These are phyloP conservation scores for Oryzias woworae DNA, from an alignment of 2,113 vertebrate genomes.

Conservation along the genomic window DNA sequence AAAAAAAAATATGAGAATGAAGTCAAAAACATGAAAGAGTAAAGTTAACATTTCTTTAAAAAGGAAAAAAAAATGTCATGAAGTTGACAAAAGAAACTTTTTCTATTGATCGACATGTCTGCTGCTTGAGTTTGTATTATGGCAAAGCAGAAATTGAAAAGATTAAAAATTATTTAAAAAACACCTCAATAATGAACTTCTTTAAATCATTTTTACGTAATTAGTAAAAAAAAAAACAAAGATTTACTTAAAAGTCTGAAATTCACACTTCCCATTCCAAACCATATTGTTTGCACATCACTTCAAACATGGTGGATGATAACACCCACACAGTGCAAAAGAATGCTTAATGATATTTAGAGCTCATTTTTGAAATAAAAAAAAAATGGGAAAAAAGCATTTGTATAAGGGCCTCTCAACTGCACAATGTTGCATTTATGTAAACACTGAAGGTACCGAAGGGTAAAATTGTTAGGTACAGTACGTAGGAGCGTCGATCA, in stretches of 20 bases:
- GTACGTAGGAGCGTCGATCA: slow-evolving; percentile 49
- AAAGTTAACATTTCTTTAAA: no score
- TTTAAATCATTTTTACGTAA: no score
- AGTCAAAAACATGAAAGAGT: no score
- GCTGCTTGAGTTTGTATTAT: no score
- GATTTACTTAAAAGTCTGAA: not conserved
- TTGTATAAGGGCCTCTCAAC: not conserved
- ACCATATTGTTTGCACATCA: not conserved
- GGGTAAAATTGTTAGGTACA: slow-evolving; percentile 39
- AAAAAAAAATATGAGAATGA: no score
- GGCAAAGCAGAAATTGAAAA: no score
- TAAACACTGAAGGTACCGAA: slow-evolving; percentile 19
- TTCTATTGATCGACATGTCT: no score
- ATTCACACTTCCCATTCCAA: not conserved
- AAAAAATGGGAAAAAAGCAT: not conserved
- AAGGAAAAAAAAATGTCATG: no score
- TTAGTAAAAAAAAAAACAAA: not conserved
- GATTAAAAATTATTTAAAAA: no score
- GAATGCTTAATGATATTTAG: not conserved
- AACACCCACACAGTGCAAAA: not conserved
- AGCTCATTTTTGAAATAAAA: not conserved
- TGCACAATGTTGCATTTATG: slow-evolving; percentile 1
- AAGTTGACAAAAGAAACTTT: no score
- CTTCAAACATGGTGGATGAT: not conserved
- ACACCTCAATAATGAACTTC: no score